Evolutionary conservation across 2,888 invertebrate genomes (phyloP).

Genomic region (Drosophila pseudotakahashii): DNA sequence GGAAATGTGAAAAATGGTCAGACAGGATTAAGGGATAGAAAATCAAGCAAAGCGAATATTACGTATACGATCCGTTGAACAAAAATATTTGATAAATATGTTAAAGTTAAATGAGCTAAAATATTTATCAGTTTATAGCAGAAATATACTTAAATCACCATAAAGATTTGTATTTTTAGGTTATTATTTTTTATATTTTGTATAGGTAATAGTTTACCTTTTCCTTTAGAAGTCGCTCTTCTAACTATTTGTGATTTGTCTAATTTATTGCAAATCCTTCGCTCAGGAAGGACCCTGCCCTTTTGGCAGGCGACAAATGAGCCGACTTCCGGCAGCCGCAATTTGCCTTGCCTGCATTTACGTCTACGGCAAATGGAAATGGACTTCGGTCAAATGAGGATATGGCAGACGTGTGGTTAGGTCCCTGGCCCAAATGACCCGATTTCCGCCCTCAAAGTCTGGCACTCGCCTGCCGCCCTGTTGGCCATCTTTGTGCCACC

Average conservation of each 20-base stretch:
- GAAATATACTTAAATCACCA: too few relatives aligned
- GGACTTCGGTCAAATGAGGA: slow-evolving; percentile 44
- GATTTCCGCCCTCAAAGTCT: slow-evolving; percentile 20
- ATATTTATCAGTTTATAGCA: too few relatives aligned
- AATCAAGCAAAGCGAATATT: too few relatives aligned
- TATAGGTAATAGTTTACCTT: too few relatives aligned
- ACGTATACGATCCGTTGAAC: too few relatives aligned
- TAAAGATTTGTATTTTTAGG: too few relatives aligned
- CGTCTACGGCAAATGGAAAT: slow-evolving; percentile 53
- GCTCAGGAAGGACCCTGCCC: slow-evolving; percentile 52
- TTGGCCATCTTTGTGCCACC: slow-evolving; percentile 22
- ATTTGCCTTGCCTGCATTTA: slow-evolving; percentile 42
- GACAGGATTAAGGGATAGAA: too few relatives aligned
- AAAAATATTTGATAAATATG: too few relatives aligned
- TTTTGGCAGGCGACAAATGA: slow-evolving; percentile 58
- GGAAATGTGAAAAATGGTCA: background rate
- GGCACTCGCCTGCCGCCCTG: background rate
- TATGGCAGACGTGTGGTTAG: slow-evolving; percentile 37
- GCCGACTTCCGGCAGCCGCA: slow-evolving; percentile 61
- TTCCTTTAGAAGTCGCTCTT: background rate
- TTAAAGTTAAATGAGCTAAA: too few relatives aligned
- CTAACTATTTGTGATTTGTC: background rate
- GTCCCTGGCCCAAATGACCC: slow-evolving; percentile 23
- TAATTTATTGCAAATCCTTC: slow-evolving; percentile 20
- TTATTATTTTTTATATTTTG: too few relatives aligned